Evolutionary conservation across 2,888 invertebrate genomes (phyloP), one percentile per base, ranked within the genome.

Genomic region (Amblyjoppa proteus): DNA sequence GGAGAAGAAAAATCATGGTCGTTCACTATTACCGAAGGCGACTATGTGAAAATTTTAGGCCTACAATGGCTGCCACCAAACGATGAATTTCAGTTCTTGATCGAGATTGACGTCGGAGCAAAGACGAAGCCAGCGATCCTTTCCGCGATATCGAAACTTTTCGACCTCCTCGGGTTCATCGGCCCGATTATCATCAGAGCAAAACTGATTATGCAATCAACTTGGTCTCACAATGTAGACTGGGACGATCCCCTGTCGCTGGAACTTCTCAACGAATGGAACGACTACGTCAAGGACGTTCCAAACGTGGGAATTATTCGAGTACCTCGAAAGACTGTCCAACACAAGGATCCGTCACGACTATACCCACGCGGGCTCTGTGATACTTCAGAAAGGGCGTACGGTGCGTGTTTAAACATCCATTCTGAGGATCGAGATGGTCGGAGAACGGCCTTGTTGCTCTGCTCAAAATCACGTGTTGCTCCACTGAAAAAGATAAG

Each of bases 161-260:
- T 9, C 58, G 28, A 91, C 74, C 91, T 90, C 0, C 69, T 90
- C 0, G 90, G 89, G 0, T 81, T 88, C 7, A 56, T 91, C 4
- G 83, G 83, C 5, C 90, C 90, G 2, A 84, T 89, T 13, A 84
- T 89, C 1, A 79, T 90, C 74, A 89, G 73, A 9, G 80, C 83
- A 1, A 87, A 87, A 38, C 28, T 85, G 0, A 49, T 83, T 0
- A 82, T 85, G 69, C 90, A 90, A 75, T 13, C 86, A 20, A 68
- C 89, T 0, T 91, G 90, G 90, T 31, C 31, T 31, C 31, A 31
- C 31, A 31, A 31, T 4, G 31, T 31, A 76, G 83, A 34, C 16
- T 78, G 91, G 91, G 91, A 91, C 79, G 87, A 90, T 6, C 64
- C 71, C 0, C 71, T 89, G 0, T 89, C 88, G 9, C 7, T 31